Evolutionary conservation across 2,797 vertebrate species (phyloP), one percentile per base, ranked within the genome.

Genomic region (Cynopterus sphinx): DNA sequence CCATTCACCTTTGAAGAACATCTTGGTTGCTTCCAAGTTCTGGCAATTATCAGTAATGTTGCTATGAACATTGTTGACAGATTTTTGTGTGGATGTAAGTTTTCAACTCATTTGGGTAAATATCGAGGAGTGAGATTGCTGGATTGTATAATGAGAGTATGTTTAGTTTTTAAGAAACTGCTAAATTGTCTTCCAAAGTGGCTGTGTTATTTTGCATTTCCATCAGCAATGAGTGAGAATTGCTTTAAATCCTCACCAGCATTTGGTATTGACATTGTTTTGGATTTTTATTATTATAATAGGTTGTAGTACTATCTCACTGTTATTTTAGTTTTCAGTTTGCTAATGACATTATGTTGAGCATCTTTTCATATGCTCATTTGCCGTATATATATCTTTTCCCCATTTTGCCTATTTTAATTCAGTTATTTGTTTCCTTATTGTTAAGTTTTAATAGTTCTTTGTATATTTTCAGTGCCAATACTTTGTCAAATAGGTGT

Each of bases 91-190:
- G 7, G 51, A 55, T 9, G 1, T 15, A 55, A 55, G 33, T 55
- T 78, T 67, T 78, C 16, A 70, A 2, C 51, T 77, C 16, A 36
- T 88, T 77, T 90, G 26, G 21, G 65, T 71, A 85, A 49, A 77
- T 65, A 78, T 5, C 26, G 78, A 84, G 61, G 41, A 88, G 24
- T 78, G 22, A 63, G 21, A 53, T 92, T 79, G 63, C 9, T 57
- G n/a, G 36, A 65, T 73, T 83, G 61, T 39, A n/a, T 90, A 26
- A 4, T 26, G 36, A 36, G 78, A 55, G 55, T 89, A 24, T 65
- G 28, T 67, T 94, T 93, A 31, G 46, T 88, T 75, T 82, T 19
- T 85, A 71, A 88, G 61, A 88, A 84, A 41, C 46, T 79, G 39
- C 36, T 41, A 78, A 9, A 22, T 5, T 36, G 7, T 67, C 13